phyloP scores from a whole-genome alignment of 2,797 vertebrate species.

The Thamnophis elegans region DNA sequence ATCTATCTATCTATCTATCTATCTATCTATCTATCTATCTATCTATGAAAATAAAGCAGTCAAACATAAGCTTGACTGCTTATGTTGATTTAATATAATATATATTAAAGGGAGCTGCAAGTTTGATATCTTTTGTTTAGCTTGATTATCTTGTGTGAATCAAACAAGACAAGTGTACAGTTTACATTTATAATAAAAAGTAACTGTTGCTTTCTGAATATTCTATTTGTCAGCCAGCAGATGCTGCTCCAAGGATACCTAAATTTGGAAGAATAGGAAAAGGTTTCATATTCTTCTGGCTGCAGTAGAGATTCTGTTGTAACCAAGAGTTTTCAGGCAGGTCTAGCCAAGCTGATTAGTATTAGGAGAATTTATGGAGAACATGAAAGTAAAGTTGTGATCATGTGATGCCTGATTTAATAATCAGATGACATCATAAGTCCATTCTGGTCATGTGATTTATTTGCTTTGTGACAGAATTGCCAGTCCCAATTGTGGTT shows the following conservation, averaged over 20 bases:
- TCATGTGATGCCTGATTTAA: background rate
- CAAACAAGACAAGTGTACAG: background rate
- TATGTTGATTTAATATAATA: too few species aligned
- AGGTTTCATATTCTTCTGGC: background rate
- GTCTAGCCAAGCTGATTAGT: background rate
- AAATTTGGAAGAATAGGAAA: background rate
- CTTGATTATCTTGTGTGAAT: background rate
- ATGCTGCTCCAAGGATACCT: background rate
- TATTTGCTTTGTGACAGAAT: background rate
- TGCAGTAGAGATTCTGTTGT: background rate
- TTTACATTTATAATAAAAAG: background rate
- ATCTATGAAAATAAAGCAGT: too few species aligned
- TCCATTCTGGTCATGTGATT: background rate
- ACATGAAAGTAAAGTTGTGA: background rate
- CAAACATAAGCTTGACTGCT: too few species aligned
- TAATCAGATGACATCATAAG: background rate
- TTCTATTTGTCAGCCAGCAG: background rate
- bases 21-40: too few species aligned
- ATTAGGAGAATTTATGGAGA: background rate
- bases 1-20: too few species aligned
- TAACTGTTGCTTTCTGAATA: background rate
- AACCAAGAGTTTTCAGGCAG: background rate
- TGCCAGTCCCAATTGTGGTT: background rate
- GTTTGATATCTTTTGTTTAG: background rate
- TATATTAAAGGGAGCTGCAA: too few species aligned